Conservation (phyloP, 2,888 invertebrate species). For the Hecatera dysodea region DNA sequence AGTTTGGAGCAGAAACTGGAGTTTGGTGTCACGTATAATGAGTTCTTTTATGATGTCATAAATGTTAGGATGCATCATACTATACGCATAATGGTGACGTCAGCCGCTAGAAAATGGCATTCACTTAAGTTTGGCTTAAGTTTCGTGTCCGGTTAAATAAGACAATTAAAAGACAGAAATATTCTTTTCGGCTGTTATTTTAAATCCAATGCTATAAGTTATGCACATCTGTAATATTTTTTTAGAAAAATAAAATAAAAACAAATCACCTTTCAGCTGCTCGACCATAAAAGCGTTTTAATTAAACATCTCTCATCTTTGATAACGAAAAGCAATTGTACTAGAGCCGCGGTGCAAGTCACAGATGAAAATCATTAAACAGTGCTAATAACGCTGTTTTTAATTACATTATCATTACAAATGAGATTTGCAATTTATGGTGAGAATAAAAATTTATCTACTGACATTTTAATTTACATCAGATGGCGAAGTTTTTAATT, state of each 20-base stretch:
- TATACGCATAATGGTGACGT: conserved; percentile 2
- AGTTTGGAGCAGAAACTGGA: conserved; percentile 43
- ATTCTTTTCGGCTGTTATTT: neutral
- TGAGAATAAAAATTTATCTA: conserved; percentile 69
- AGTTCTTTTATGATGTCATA: conserved; percentile 50
- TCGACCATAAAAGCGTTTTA: conserved; percentile 16
- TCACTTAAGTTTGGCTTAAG: too few relatives aligned
- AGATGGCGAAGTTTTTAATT: conserved; percentile 84
- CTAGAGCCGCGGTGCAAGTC: conserved; percentile 5
- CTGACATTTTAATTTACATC: conserved; percentile 78
- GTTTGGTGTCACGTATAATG: conserved; percentile 35
- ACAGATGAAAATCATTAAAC: conserved; percentile 38
- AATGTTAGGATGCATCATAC: conserved; percentile 22
- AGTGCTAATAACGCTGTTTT: conserved; percentile 41
- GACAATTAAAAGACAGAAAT: neutral
- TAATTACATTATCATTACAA: conserved; percentile 69
- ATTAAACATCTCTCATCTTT: conserved; percentile 13
- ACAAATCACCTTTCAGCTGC: neutral
- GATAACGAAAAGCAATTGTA: conserved; percentile 25
- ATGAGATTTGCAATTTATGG: conserved; percentile 73
- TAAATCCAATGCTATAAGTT: neutral
- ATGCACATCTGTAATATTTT: too few relatives aligned
- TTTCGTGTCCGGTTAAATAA: too few relatives aligned
- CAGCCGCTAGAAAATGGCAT: too few relatives aligned
- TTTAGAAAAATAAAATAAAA: conserved; percentile 1